A percentile compares a stretch with the other conserved stretches of the same genome.
phyloP scores from a whole-genome alignment of 2,888 invertebrate species.

The Rhopalosiphum nymphaeae region DNA sequence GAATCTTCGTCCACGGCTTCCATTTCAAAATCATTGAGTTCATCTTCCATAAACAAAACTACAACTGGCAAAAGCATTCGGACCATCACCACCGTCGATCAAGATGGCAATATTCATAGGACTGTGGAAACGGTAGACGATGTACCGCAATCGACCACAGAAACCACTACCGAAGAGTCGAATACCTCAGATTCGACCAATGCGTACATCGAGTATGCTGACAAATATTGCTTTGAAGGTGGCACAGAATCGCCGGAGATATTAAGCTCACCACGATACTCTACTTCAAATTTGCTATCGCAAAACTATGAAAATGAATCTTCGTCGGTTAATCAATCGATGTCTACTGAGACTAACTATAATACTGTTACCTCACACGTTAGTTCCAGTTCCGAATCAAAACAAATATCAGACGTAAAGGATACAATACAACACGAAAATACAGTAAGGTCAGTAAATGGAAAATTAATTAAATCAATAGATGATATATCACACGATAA shows the following conservation, averaged over 20 bases:
- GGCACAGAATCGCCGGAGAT: background rate
- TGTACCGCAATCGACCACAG: slow-evolving; percentile 5
- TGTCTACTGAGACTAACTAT: slow-evolving; percentile 18
- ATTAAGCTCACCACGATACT: background rate
- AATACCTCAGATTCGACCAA: background rate
- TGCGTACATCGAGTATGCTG: background rate
- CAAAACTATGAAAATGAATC: background rate
- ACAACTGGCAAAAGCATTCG: slow-evolving; percentile 32
- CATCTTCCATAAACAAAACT: slow-evolving; percentile 44
- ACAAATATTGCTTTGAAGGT: background rate
- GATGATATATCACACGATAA: background rate
- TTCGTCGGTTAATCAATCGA: background rate
- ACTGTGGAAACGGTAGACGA: slow-evolving; percentile 62
- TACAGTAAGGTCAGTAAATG: background rate
- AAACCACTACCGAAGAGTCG: slow-evolving; percentile 9
- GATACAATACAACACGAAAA: background rate
- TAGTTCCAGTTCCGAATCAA: slow-evolving; percentile 37
- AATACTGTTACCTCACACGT: background rate
- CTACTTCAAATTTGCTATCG: background rate
- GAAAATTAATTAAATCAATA: slow-evolving; percentile 25
- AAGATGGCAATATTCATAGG: slow-evolving; percentile 54
- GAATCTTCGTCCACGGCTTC: slow-evolving; percentile 27
- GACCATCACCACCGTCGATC: slow-evolving; percentile 59
- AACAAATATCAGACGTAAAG: background rate
- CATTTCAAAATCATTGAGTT: slow-evolving; percentile 8